Conservation (phyloP, 2,113 vertebrate genomes). For the Ictalurus furcatus region DNA sequence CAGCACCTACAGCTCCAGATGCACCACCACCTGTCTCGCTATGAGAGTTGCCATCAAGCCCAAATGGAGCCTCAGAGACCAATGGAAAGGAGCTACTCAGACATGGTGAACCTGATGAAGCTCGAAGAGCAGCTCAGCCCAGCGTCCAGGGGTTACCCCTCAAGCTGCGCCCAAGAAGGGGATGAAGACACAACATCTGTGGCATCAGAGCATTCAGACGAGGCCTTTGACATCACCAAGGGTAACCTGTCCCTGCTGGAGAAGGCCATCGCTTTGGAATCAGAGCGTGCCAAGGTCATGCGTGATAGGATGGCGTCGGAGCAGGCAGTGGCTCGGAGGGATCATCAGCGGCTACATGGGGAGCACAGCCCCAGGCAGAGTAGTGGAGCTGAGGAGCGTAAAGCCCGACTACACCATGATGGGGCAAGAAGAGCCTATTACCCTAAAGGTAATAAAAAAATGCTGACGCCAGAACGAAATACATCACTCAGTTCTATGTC, state of each 20-base stretch:
- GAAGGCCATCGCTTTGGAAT: conserved; percentile 97
- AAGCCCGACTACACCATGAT: conserved; percentile 86
- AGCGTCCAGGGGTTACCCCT: conserved; percentile 80
- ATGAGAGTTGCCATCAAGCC: conserved; percentile 71
- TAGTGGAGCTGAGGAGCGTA: conserved; percentile 84
- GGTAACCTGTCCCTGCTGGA: conserved; percentile 97
- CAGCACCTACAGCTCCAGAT: conserved; percentile 55
- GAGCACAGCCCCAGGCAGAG: conserved; percentile 88
- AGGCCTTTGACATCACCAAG: conserved; percentile 98
- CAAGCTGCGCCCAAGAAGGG: conserved; percentile 77
- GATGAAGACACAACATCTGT: conserved; percentile 96
- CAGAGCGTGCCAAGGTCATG: conserved; percentile 95
- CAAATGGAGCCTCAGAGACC: conserved; percentile 72
- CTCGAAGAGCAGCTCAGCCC: conserved; percentile 97
- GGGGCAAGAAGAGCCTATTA: conserved; percentile 94
- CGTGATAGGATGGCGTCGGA: conserved; percentile 90
- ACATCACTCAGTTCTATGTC: not conserved
- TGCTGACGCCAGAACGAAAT: not conserved
- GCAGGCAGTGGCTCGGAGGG: conserved; percentile 75
- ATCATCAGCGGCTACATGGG: conserved; percentile 71
- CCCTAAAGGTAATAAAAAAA: conserved; percentile 86
- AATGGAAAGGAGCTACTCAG: conserved; percentile 89
- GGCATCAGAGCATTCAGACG: conserved; percentile 93
- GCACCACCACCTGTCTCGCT: conserved; percentile 67
- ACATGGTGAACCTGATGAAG: conserved; percentile 96